Evolutionary conservation across 1,140 invertebrate species (phyloP).

Genomic region (Drosophila kanapiae): DNA sequence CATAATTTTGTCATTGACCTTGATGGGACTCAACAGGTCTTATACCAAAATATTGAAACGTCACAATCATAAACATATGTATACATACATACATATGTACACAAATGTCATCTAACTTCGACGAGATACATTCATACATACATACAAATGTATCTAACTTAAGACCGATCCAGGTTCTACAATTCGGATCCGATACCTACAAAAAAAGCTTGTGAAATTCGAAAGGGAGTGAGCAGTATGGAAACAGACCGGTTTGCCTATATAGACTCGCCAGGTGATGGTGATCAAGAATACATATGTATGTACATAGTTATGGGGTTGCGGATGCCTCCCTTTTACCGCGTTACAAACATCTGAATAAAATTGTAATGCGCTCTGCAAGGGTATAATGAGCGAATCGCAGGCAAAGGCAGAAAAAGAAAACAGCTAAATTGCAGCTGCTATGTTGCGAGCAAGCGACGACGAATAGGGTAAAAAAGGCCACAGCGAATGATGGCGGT

Average conservation of each 20-base stretch:
- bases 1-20: too few species aligned
- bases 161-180: background rate
- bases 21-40: background rate
- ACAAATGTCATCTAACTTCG: background rate
- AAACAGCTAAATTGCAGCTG: conserved; percentile 76
- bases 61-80: background rate
- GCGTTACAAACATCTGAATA: conserved; percentile 9
- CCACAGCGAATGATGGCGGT: conserved; percentile 59
- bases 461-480: conserved; percentile 72
- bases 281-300: conserved; percentile 1
- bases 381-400: conserved; percentile 74
- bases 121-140: too few species aligned
- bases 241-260: conserved; percentile 1
- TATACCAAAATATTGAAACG: background rate
- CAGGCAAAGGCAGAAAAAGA: conserved; percentile 51
- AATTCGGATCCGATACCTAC: background rate
- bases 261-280: conserved; percentile 1
- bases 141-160: background rate
- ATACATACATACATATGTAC: too few species aligned
- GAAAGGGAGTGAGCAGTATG: background rate
- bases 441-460: conserved; percentile 64
- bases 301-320: background rate
- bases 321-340: conserved; percentile 1
- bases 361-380: conserved; percentile 10
- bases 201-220: conserved; percentile 3